A percentile compares a stretch with the other conserved stretches of the same genome.
Evolutionary conservation across 2,113 vertebrate genomes (phyloP).

Genomic region (Centropus unirufus): DNA sequence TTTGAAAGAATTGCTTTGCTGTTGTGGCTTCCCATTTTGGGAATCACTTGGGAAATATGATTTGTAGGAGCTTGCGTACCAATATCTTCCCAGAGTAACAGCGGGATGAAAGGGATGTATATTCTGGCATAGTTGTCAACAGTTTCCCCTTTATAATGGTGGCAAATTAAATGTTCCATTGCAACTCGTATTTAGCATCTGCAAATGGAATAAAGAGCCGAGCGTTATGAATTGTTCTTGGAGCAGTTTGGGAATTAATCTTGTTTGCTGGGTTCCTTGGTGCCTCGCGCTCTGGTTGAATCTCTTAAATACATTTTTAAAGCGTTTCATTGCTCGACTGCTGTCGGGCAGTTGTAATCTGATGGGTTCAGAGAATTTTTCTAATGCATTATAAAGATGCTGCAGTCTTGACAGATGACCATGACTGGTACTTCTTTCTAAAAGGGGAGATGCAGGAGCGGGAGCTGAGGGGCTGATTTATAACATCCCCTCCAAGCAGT

Average conservation of each 20-base stretch:
- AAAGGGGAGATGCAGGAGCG: background rate
- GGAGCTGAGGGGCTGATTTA: constrained; percentile 1
- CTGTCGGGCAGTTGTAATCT: background rate
- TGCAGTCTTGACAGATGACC: background rate
- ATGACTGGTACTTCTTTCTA: background rate
- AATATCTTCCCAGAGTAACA: background rate
- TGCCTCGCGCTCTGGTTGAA: background rate
- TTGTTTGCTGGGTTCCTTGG: background rate
- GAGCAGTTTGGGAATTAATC: background rate
- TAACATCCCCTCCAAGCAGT: background rate
- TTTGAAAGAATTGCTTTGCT: background rate
- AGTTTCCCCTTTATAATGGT: background rate
- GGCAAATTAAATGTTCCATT: background rate
- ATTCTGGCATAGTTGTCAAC: background rate
- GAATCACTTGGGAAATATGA: background rate
- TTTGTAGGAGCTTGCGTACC: background rate
- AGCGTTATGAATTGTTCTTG: background rate
- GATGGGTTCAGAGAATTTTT: background rate
- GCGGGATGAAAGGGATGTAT: background rate
- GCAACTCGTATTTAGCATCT: background rate
- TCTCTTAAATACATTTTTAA: background rate
- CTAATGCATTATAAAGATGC: background rate
- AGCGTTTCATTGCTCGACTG: background rate
- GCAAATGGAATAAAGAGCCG: background rate
- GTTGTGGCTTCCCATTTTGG: background rate